Conservation (phyloP, 2,888 invertebrate genomes). For the Drosophila kambysellisi region DNA sequence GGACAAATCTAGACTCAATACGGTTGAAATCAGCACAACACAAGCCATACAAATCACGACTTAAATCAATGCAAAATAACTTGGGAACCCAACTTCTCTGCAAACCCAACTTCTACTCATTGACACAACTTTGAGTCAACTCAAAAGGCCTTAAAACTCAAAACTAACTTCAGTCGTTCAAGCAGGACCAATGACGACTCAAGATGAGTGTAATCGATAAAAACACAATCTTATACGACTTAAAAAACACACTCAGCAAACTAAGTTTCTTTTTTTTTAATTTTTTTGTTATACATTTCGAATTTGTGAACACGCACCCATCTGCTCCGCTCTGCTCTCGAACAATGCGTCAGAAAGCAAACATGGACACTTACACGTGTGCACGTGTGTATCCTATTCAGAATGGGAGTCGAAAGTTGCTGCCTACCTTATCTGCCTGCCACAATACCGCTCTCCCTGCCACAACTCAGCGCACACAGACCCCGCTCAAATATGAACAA, state of each 20-base stretch:
- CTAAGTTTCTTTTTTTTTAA: neutral
- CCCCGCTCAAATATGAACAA: slow-evolving; percentile 1
- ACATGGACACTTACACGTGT: slow-evolving; percentile 27
- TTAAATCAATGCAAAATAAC: too few relatives aligned
- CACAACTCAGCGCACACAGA: neutral
- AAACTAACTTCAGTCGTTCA: neutral
- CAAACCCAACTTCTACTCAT: neutral
- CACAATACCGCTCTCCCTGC: neutral
- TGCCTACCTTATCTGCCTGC: neutral
- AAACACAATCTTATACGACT: neutral
- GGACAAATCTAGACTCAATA: neutral
- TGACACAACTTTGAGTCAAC: neutral
- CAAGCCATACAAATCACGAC: neutral
- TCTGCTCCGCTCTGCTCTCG: slow-evolving; percentile 11
- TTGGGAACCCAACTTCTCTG: too few relatives aligned
- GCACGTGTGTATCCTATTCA: slow-evolving; percentile 24
- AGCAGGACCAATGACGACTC: neutral
- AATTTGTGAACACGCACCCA: slow-evolving; percentile 8
- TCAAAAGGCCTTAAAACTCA: neutral
- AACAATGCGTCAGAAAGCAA: slow-evolving; percentile 38
- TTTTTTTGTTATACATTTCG: neutral
- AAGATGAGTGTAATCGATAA: neutral
- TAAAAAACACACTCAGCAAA: neutral
- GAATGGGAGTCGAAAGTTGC: slow-evolving; percentile 10
- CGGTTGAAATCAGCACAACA: neutral